Evolutionary conservation across 1,140 invertebrate genomes (phyloP).

Genomic region (Drosophila teissieri): DNA sequence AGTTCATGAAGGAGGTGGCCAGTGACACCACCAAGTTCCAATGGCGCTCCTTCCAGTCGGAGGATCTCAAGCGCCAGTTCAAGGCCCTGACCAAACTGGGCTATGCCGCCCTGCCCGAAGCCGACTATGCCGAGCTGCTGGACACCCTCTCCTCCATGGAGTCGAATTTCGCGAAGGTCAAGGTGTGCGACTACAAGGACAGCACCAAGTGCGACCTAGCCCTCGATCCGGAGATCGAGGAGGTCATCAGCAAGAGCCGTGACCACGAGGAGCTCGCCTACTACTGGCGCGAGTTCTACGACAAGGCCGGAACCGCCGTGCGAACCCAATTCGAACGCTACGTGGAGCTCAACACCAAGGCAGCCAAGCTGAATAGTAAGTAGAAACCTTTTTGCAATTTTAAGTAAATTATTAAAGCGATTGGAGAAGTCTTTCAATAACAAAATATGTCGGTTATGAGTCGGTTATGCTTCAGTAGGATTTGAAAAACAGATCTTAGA

Average conservation of each 20-base stretch:
- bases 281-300: conserved; percentile 92
- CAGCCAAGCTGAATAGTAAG: conserved; percentile 88
- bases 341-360: conserved; percentile 91
- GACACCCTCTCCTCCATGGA: conserved; percentile 90
- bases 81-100: conserved; percentile 89
- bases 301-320: conserved; percentile 89
- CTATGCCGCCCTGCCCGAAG: conserved; percentile 88
- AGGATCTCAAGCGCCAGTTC: conserved; percentile 88
- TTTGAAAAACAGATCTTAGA: too few species aligned
- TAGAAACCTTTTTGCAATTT: neutral
- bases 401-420: neutral
- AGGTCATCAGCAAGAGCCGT: conserved; percentile 88
- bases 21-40: conserved; percentile 87
- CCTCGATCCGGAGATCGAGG: conserved; percentile 91
- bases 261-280: conserved; percentile 90
- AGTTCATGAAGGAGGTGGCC: conserved; percentile 79
- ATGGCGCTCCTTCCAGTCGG: conserved; percentile 88
- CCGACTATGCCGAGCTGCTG: conserved; percentile 88
- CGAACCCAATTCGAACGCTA: conserved; percentile 89
- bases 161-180: conserved; percentile 91
- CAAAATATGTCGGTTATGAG: neutral
- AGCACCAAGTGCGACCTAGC: conserved; percentile 89
- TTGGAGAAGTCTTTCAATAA: neutral
- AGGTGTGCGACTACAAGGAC: conserved; percentile 90
- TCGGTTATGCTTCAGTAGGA: too few species aligned